These are phyloP conservation scores for Sialis fuliginosa DNA, from an alignment of 2,888 invertebrate genomes.

Conservation along the genomic window DNA sequence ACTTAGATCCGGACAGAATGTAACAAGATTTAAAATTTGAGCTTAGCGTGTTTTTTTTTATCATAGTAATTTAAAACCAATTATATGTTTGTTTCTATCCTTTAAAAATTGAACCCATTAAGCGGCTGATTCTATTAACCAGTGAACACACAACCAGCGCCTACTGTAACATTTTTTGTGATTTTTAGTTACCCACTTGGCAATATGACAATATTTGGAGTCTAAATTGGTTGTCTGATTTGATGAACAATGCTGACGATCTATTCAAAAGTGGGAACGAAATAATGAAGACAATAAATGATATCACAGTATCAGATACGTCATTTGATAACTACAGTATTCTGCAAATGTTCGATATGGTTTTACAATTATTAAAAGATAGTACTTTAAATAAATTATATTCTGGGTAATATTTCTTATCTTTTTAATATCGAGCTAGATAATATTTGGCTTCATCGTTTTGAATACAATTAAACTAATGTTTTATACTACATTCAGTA, in stretches of 20 bases:
- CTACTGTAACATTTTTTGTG: no score
- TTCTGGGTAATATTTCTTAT: not conserved
- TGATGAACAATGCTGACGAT: slow-evolving; percentile 24
- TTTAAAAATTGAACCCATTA: no score
- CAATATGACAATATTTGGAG: slow-evolving; percentile 30
- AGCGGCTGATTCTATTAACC: no score
- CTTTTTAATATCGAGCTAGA: not conserved
- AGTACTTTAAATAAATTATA: slow-evolving; percentile 16
- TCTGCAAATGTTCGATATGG: slow-evolving; percentile 26
- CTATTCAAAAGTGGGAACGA: slow-evolving; percentile 25
- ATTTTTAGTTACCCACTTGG: slow-evolving; percentile 22
- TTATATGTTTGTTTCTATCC: no score
- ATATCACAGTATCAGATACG: slow-evolving; percentile 23
- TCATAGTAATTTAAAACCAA: no score
- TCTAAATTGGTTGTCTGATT: slow-evolving; percentile 28
- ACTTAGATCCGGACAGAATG: no score
- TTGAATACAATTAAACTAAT: no score
- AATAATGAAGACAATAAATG: slow-evolving; percentile 28
- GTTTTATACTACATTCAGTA: no score
- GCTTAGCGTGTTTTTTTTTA: no score
- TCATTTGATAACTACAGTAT: slow-evolving; percentile 19
- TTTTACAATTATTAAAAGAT: slow-evolving; percentile 27
- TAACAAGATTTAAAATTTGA: no score
- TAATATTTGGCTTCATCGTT: no score
- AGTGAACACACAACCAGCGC: no score